Percentiles rank a stretch among this genome's conserved stretches.
Conservation (phyloP, 2,797 vertebrate species). For the Spheniscus humboldti region DNA sequence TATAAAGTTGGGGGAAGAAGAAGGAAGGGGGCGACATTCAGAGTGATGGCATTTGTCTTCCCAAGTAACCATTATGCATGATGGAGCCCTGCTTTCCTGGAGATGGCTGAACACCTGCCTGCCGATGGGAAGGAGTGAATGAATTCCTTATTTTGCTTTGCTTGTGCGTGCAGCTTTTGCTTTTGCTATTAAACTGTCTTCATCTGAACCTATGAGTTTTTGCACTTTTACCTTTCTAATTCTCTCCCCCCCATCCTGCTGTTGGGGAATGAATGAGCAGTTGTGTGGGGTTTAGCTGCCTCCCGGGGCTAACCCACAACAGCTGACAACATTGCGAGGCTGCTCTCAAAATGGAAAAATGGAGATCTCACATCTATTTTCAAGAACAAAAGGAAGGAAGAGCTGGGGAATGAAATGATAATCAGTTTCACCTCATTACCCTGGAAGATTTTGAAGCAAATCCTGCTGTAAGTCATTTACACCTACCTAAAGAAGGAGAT, state of each 20-base stretch:
- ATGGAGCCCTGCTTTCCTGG: neutral
- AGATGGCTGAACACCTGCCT: neutral
- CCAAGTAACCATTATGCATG: fast-evolving
- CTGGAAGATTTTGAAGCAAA: conserved; percentile 25
- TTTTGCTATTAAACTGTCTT: neutral
- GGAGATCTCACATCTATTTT: neutral
- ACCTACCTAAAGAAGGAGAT: conserved; percentile 22
- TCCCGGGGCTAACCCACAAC: neutral
- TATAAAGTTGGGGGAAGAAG: neutral
- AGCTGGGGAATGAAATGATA: neutral
- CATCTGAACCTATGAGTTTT: neutral
- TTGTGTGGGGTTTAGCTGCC: neutral
- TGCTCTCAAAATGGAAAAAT: neutral
- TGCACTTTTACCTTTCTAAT: neutral
- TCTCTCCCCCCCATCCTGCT: fast-evolving
- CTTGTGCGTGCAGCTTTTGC: neutral
- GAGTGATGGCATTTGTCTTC: fast-evolving
- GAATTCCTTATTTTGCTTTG: neutral
- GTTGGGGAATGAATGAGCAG: neutral
- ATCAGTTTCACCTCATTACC: neutral
- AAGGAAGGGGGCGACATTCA: fast-evolving
- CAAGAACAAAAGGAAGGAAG: neutral
- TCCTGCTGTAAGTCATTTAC: conserved; percentile 38
- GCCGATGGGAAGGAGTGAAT: neutral
- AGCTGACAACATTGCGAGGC: neutral